These are phyloP conservation scores for Papilio demoleus DNA, from an alignment of 2,888 invertebrate species.

Conservation along the genomic window DNA sequence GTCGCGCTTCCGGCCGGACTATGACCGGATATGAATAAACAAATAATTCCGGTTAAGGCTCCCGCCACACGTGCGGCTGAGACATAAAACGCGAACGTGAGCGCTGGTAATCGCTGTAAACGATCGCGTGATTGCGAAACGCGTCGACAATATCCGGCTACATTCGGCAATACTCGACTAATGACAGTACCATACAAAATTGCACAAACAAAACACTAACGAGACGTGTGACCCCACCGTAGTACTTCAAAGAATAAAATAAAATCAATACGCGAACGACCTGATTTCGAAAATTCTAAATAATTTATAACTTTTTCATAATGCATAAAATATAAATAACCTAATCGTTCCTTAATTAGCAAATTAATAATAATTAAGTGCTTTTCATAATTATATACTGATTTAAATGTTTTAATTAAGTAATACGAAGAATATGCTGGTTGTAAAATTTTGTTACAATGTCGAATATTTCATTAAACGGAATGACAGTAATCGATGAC, in stretches of 20 bases:
- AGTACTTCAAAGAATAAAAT: too few relatives aligned
- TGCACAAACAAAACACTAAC: conserved; percentile 21
- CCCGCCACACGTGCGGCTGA: conserved; percentile 44
- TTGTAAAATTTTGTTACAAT: conserved; percentile 17
- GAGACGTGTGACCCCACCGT: background rate
- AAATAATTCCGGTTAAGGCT: conserved; percentile 44
- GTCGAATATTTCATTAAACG: conserved; percentile 42
- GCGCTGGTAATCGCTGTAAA: conserved; percentile 47
- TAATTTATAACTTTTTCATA: too few relatives aligned
- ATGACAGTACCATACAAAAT: conserved; percentile 32
- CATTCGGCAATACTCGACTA: background rate
- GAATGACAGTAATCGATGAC: conserved; percentile 49
- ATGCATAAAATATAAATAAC: too few relatives aligned
- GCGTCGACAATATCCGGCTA: conserved; percentile 14
- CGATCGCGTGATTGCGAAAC: conserved; percentile 45
- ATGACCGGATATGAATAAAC: conserved; percentile 48
- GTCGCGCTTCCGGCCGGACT: conserved; percentile 43
- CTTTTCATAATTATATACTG: background rate
- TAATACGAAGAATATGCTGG: too few relatives aligned
- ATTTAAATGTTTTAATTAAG: too few relatives aligned
- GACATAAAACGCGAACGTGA: conserved; percentile 48
- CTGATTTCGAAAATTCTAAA: background rate
- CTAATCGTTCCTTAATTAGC: background rate
- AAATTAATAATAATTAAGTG: background rate
- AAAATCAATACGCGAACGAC: background rate